phyloP scores from a whole-genome alignment of 35 echinoderm and acorn worm genomes.

The Anneissia japonica region DNA sequence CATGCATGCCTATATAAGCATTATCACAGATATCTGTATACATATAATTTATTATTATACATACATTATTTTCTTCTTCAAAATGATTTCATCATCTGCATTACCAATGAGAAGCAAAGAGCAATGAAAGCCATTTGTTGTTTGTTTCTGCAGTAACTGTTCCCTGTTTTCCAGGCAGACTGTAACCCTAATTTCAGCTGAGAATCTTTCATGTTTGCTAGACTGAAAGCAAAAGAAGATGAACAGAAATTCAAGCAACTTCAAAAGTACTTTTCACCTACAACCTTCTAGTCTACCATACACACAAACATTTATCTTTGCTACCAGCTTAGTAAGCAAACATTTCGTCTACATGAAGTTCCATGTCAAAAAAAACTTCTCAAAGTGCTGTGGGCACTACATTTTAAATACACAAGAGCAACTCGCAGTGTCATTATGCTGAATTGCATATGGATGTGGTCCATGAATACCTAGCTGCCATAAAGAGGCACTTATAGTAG shows the following conservation, averaged over 20 bases:
- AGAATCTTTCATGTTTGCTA: conserved; percentile 24
- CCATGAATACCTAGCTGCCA: no score
- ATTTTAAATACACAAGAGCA: no score
- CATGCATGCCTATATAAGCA: no score
- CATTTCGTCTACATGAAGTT: background rate
- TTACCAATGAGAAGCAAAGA: conserved; percentile 53
- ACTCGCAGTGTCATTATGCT: no score
- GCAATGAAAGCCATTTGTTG: conserved; percentile 37
- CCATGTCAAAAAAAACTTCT: background rate
- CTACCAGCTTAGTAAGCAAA: background rate
- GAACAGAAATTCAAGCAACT: no score
- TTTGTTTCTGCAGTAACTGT: conserved; percentile 37
- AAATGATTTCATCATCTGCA: conserved; percentile 57
- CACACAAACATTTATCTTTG: background rate
- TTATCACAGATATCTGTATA: no score
- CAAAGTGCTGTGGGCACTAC: background rate
- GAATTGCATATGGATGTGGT: no score
- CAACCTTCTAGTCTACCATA: background rate
- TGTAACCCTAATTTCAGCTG: conserved; percentile 54
- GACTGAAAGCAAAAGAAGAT: conserved; percentile 13
- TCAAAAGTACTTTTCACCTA: background rate
- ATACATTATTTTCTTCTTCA: conserved; percentile 75
- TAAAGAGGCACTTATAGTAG: no score
- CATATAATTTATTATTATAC: no score
- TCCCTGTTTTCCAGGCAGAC: conserved; percentile 52